Evolutionary conservation across 2,113 vertebrate species (phyloP).

Genomic region (Chauna torquata): DNA sequence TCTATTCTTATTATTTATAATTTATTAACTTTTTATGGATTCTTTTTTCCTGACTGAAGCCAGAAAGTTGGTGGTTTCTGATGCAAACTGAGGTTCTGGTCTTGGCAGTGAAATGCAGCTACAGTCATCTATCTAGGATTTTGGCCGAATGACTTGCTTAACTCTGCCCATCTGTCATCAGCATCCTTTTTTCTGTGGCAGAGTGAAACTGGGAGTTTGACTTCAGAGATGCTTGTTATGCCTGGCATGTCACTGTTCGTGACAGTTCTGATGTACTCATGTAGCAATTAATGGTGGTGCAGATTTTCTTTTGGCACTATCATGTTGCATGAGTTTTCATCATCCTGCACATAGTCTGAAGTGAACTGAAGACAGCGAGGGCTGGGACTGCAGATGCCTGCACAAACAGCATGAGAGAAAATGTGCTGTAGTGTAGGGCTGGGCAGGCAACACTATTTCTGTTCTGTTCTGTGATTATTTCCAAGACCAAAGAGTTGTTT

Average conservation of each 20-base stretch:
- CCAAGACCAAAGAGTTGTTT: not conserved
- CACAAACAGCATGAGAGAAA: not conserved
- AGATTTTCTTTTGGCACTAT: conserved; percentile 53
- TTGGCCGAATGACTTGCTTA: conserved; percentile 52
- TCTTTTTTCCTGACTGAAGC: not conserved
- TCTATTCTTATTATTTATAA: not conserved
- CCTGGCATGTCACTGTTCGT: conserved; percentile 64
- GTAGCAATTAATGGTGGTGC: conserved; percentile 55
- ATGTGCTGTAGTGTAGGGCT: not conserved
- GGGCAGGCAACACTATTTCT: not conserved
- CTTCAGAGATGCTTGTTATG: conserved; percentile 70
- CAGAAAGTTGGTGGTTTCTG: conserved; percentile 59
- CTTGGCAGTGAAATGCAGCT: conserved; percentile 69
- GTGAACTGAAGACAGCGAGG: not conserved
- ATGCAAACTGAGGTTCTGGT: conserved; percentile 38
- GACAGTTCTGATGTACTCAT: conserved; percentile 59
- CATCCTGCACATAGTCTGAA: not conserved
- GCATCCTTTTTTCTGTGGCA: conserved; percentile 65
- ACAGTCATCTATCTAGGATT: conserved; percentile 55
- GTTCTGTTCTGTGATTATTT: not conserved
- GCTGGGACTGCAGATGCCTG: not conserved
- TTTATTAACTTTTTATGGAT: not conserved
- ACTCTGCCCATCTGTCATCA: conserved; percentile 76
- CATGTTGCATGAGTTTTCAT: conserved; percentile 10
- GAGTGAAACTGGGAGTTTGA: conserved; percentile 58